phyloP scores from a whole-genome alignment of 2,113 vertebrate species.

The Anhinga rufa region DNA sequence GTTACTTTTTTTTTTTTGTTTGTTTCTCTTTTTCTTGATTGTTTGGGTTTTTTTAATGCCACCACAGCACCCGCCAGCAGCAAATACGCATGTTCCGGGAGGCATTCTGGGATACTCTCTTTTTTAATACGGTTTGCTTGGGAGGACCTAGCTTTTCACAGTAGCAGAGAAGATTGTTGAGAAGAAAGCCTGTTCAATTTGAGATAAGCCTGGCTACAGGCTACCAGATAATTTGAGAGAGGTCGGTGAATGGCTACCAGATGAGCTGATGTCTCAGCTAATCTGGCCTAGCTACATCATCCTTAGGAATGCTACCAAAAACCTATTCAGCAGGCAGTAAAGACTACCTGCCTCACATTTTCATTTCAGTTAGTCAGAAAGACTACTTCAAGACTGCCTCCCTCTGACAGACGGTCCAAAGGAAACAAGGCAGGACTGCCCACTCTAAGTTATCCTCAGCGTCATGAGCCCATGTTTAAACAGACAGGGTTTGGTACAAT shows the following conservation, averaged over 20 bases:
- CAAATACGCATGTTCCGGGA: not conserved
- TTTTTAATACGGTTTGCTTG: not conserved
- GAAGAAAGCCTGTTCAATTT: not conserved
- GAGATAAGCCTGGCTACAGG: not conserved
- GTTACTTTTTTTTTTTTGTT: not conserved
- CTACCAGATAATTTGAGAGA: not conserved
- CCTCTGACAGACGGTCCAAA: not conserved
- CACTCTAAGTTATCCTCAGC: not conserved
- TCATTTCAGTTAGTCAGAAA: not conserved
- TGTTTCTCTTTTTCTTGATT: not conserved
- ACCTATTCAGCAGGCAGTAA: not conserved
- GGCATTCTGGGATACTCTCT: not conserved
- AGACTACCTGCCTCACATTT: not conserved
- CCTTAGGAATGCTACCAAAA: not conserved
- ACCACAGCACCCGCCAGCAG: not conserved
- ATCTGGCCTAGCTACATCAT: not conserved
- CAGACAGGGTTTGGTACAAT: not conserved
- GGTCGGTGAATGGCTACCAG: not conserved
- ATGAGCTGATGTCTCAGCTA: not conserved
- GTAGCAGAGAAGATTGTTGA: not conserved
- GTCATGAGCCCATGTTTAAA: not conserved
- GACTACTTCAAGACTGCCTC: not conserved
- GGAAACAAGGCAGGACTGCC: not conserved
- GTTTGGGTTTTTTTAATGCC: not conserved
- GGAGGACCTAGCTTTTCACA: not conserved